phyloP scores from a whole-genome alignment of 2,797 vertebrate species.

The Sternarchorhynchus goeldii region DNA sequence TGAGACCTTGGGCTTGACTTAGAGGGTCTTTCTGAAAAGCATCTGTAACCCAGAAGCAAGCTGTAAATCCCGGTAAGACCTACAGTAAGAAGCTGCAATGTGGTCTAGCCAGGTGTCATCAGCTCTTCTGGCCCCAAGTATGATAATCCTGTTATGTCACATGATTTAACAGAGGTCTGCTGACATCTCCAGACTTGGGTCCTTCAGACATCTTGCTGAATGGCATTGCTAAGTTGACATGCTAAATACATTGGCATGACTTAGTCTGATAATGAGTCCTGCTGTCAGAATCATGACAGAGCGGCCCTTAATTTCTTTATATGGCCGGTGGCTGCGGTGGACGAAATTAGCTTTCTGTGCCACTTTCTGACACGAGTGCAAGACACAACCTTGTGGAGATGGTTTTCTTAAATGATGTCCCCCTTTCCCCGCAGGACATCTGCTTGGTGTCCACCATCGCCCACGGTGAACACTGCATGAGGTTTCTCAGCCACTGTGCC shows the following conservation, averaged over 20 bases:
- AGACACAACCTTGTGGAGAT: slow-evolving; percentile 2
- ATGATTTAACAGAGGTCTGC: slow-evolving; percentile 36
- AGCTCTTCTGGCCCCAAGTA: not conserved
- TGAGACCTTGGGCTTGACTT: not conserved
- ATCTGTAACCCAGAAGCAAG: too few species aligned
- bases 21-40: too few species aligned
- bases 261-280: slow-evolving; percentile 48
- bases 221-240: slow-evolving; percentile 26
- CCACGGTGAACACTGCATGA: slow-evolving; percentile 7
- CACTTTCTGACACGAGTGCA: slow-evolving; percentile 17
- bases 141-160: slow-evolving; percentile 11
- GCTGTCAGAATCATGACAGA: slow-evolving; percentile 8
- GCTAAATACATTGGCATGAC: slow-evolving; percentile 29
- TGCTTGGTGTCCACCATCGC: not conserved
- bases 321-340: slow-evolving; percentile 2
- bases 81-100: not conserved
- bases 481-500: not conserved
- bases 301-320: slow-evolving; percentile 10
- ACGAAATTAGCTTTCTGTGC: slow-evolving; percentile 22
- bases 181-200: slow-evolving; percentile 42
- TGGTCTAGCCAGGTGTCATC: not conserved
- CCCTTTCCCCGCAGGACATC: not conserved
- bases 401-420: not conserved
- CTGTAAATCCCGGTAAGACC: too few species aligned
- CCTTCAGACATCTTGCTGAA: slow-evolving; percentile 11